A percentile compares a stretch with the other conserved stretches of the same genome.
phyloP scores from a whole-genome alignment of 2,113 vertebrate genomes.

The Eleginops maclovinus region DNA sequence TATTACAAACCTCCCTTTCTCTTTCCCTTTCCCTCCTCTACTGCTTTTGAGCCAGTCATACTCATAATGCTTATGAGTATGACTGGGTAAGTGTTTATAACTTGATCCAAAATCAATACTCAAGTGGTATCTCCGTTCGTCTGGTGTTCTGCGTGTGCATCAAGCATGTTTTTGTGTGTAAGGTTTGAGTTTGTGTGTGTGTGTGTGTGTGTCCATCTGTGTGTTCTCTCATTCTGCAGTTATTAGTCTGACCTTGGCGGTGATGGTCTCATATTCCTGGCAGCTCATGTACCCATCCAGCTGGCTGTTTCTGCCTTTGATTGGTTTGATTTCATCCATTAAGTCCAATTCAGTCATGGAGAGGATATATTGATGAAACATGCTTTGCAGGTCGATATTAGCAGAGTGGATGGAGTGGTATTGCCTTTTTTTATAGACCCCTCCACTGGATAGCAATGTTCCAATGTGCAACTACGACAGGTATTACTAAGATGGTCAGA shows the following conservation, averaged over 20 bases:
- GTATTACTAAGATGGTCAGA: not conserved
- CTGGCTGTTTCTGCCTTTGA: constrained; percentile 49
- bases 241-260: constrained; percentile 56
- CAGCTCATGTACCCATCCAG: constrained; percentile 28
- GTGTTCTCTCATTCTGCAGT: constrained; percentile 14
- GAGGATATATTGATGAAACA: constrained; percentile 26
- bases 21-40: not conserved
- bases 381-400: constrained; percentile 16
- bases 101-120: constrained; percentile 54
- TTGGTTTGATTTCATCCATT: constrained; percentile 69
- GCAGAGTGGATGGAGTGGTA: constrained; percentile 38
- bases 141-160: not conserved
- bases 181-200: too few relatives aligned
- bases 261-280: constrained; percentile 54
- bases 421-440: not conserved
- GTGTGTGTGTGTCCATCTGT: constrained; percentile 12
- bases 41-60: constrained; percentile 28
- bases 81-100: constrained; percentile 27
- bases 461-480: not conserved
- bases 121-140: constrained; percentile 4
- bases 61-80: constrained; percentile 21
- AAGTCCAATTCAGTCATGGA: constrained; percentile 45
- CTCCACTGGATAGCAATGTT: not conserved
- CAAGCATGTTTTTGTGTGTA: not conserved
- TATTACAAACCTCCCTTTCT: constrained; percentile 50